A percentile compares a stretch with the other conserved stretches of the same genome.
phyloP scores from a whole-genome alignment of 2,888 invertebrate species.

The Caenorhabditis afra region DNA sequence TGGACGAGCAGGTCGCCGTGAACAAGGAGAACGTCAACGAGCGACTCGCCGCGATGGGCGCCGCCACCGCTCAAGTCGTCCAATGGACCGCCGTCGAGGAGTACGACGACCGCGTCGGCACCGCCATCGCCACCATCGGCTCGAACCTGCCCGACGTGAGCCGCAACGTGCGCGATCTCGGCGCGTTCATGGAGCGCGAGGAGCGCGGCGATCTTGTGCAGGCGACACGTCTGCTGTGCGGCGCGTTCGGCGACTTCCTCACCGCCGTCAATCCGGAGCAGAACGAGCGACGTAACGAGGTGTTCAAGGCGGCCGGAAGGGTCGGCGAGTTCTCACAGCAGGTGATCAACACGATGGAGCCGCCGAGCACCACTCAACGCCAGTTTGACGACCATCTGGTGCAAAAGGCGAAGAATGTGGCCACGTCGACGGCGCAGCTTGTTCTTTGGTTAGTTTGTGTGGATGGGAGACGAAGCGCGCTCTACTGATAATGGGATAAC shows the following conservation, averaged over 20 bases:
- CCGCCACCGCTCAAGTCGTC: constrained; percentile 96
- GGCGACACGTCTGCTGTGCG: constrained; percentile 92
- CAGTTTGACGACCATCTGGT: constrained; percentile 88
- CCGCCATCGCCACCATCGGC: constrained; percentile 96
- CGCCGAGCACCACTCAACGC: constrained; percentile 86
- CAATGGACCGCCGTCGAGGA: constrained; percentile 90
- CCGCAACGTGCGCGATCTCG: constrained; percentile 91
- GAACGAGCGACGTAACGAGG: constrained; percentile 84
- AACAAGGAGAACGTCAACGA: constrained; percentile 96
- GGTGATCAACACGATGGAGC: constrained; percentile 90
- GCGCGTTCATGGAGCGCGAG: constrained; percentile 89
- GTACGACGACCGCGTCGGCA: constrained; percentile 92
- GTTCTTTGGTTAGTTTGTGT: constrained; percentile 85
- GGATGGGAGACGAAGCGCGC: neutral
- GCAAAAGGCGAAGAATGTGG: constrained; percentile 95
- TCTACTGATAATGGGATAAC: neutral
- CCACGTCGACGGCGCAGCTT: constrained; percentile 95
- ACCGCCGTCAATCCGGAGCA: constrained; percentile 96
- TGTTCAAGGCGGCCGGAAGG: constrained; percentile 92
- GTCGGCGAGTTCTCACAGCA: constrained; percentile 95
- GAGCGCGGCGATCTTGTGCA: constrained; percentile 83
- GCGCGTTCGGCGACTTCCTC: constrained; percentile 92
- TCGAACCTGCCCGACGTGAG: constrained; percentile 97
- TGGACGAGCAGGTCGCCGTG: constrained; percentile 86
- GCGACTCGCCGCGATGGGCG: constrained; percentile 98